Evolutionary conservation across 2,797 vertebrate species (phyloP), one percentile per base, ranked within the genome.

Genomic region (Cottoperca gobio): DNA sequence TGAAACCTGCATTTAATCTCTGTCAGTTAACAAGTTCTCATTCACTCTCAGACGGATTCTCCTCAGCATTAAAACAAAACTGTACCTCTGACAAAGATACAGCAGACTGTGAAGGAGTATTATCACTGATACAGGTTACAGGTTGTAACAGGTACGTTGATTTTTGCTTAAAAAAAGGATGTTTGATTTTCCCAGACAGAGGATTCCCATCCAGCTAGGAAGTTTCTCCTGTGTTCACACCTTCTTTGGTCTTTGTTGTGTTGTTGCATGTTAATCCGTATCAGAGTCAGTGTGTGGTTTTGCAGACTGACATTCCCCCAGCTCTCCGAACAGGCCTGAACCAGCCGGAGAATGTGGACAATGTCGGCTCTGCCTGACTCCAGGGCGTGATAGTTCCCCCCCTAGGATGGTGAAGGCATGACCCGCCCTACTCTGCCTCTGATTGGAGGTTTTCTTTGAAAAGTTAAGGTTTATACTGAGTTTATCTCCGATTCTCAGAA

Each of bases 271-370:
- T 19, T 17, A 43, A 50, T 50, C 16, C 1, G 62, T 0, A 28
- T 63, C 28, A 21, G 19, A 0, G 31, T 3, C 26, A 35, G 2
- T 2, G 19, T 49, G 40, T 31, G 49, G 21, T 35, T 33, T 26
- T 6, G 19, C 23, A 3, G 40, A 19, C 21, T 2, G 13, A 64
- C 64, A 33, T 53, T n/a, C 71, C 81, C 33, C 53, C 3, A 1
- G 14, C 69, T 70, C 8, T 61, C 2, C 6, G 45, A 50, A 76
- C 86, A 85, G 54, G 86, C 54, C 83, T 16, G 43, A 59, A 85
- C 86, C 75, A 46, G 86, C 78, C 35, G 40, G 69, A 68, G 78
- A 85, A 87, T 87, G 80, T 26, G 55, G 63, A 66, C 76, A 66
- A 87, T 80, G 85, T 55, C 0, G n/a, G 5, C 31, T 43, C 12